Evolutionary conservation across 1,140 invertebrate species (phyloP).

Genomic region (Latrodectus geometricus): DNA sequence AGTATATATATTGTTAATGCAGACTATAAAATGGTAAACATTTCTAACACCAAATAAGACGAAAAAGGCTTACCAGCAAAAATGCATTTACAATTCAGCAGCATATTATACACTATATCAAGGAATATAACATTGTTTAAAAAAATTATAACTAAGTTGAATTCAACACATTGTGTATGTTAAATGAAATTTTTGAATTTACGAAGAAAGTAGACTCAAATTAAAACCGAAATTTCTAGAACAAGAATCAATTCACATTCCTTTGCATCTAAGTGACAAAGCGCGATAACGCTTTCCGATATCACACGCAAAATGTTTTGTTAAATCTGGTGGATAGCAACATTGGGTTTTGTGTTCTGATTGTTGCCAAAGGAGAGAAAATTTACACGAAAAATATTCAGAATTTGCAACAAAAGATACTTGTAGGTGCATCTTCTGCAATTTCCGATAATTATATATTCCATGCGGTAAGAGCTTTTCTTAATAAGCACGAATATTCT

Average conservation of each 20-base stretch:
- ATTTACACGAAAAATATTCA: neutral
- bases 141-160: too few relatives aligned
- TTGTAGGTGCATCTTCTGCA: neutral
- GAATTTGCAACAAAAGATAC: neutral
- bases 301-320: conserved; percentile 46
- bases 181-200: too few relatives aligned
- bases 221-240: neutral
- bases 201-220: neutral
- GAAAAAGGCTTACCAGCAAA: too few relatives aligned
- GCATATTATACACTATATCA: too few relatives aligned
- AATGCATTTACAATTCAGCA: too few relatives aligned
- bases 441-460: conserved; percentile 54
- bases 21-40: too few relatives aligned
- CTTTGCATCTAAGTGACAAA: neutral
- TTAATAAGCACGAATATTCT: conserved; percentile 48
- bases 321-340: conserved; percentile 43
- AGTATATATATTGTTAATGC: too few relatives aligned
- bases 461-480: conserved; percentile 8
- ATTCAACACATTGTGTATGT: too few relatives aligned
- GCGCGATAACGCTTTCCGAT: conserved; percentile 39
- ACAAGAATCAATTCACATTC: conserved; percentile 7
- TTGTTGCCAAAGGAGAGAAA: neutral
- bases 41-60: too few relatives aligned
- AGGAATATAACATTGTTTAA: too few relatives aligned
- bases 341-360: conserved; percentile 34